These are phyloP conservation scores for Aleiodes alternator DNA, from an alignment of 2,888 invertebrate genomes.

Conservation along the genomic window DNA sequence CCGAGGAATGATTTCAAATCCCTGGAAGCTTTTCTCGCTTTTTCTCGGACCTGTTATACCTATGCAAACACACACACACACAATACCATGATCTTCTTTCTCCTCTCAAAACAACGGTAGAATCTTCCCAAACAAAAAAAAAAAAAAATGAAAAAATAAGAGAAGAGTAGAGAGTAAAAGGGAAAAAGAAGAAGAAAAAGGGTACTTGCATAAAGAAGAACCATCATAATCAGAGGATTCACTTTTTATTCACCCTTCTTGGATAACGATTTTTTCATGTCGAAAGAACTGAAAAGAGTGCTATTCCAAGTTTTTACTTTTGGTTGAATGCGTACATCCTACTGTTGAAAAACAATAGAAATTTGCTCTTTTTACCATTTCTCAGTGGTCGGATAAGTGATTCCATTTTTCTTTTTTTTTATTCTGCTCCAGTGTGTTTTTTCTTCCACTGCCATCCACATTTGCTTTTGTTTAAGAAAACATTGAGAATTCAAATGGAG, in stretches of 20 bases:
- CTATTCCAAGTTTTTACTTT: constrained; percentile 35
- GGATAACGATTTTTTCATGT: constrained; percentile 35
- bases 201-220: constrained; percentile 23
- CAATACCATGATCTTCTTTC: constrained; percentile 14
- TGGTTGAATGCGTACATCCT: constrained; percentile 21
- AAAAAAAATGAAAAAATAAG: constrained; percentile 2
- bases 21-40: constrained; percentile 40
- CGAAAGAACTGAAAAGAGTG: constrained; percentile 19
- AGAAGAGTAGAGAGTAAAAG: neutral
- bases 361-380: constrained; percentile 21
- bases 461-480: neutral
- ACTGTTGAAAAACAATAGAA: constrained; percentile 27
- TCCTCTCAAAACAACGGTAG: constrained; percentile 22
- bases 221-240: constrained; percentile 33
- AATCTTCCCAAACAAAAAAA: neutral
- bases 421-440: neutral
- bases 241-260: constrained; percentile 29
- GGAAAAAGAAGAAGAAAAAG: neutral
- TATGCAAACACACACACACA: constrained; percentile 8
- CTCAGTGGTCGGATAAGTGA: neutral
- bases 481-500: constrained; percentile 1
- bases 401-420: neutral
- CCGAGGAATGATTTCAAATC: constrained; percentile 37
- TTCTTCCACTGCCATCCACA: neutral
- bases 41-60: constrained; percentile 30